Conservation (phyloP, 2,113 vertebrate species). For the Anarhynchus alexandrinus region DNA sequence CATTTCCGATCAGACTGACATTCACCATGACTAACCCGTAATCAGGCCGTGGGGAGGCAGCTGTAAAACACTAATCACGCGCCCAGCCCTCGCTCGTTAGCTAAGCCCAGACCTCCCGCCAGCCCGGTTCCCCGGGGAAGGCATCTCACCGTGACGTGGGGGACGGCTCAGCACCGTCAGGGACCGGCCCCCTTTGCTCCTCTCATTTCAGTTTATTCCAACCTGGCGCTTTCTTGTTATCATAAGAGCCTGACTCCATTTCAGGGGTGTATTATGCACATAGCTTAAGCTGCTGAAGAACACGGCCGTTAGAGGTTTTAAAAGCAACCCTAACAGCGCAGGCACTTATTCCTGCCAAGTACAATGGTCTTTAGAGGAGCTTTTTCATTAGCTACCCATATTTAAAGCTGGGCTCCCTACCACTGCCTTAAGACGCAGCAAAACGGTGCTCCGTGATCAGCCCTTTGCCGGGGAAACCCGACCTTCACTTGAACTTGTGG, state of each 20-base stretch:
- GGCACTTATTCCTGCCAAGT: neutral
- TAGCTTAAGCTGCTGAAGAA: neutral
- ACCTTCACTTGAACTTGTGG: neutral
- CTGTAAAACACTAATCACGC: neutral
- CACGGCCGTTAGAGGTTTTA: neutral
- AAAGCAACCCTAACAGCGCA: neutral
- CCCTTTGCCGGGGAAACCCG: neutral
- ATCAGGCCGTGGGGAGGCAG: neutral
- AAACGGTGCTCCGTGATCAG: rapidly evolving
- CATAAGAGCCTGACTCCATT: rapidly evolving
- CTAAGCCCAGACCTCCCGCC: neutral
- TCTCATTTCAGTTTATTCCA: neutral
- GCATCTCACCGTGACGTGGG: neutral
- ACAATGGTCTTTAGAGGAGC: neutral
- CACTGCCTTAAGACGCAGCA: neutral
- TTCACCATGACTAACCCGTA: slow-evolving; percentile 14
- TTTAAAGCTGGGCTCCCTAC: neutral
- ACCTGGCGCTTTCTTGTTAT: rapidly evolving
- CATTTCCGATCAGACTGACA: neutral
- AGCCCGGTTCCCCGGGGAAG: neutral
- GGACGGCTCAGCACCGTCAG: neutral
- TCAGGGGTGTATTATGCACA: neutral
- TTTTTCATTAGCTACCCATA: neutral
- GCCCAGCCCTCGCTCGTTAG: neutral
- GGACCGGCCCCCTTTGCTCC: neutral